A percentile compares a stretch with the other conserved stretches of the same genome.
Evolutionary conservation across 2,113 vertebrate species (phyloP).

Genomic region (Hyaena hyaena): DNA sequence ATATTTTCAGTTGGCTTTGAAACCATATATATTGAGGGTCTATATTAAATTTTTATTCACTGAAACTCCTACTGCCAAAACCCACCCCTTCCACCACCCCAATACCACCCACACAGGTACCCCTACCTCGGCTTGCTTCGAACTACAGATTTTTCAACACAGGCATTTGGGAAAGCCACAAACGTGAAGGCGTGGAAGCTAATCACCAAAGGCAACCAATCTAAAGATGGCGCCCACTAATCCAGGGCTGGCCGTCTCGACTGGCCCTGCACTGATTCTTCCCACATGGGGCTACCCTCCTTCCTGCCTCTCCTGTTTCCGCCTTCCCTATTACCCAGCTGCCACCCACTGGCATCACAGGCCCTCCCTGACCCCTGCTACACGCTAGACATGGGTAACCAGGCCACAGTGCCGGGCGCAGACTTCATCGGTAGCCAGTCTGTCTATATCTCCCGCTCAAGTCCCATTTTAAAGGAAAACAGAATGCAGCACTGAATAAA

Average conservation of each 20-base stretch:
- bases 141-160: neutral
- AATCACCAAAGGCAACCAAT: neutral
- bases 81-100: neutral
- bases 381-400: neutral
- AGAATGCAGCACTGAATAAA: too few relatives aligned
- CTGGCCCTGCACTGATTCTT: neutral
- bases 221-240: constrained; percentile 33
- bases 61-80: neutral
- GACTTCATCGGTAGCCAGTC: neutral
- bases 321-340: neutral
- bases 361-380: neutral
- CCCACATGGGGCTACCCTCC: neutral
- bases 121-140: neutral
- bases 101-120: neutral
- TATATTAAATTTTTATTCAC: constrained; percentile 44
- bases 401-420: neutral
- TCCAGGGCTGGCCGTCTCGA: neutral
- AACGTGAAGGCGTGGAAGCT: neutral
- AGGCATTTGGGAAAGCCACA: neutral
- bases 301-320: neutral
- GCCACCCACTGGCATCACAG: neutral
- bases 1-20: constrained; percentile 10
- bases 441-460: neutral
- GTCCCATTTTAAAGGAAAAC: neutral
- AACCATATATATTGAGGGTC: neutral